Base-by-base conservation (phyloP, 2,888 invertebrate genomes). In the Ommatoiulus sabulosus region DNA sequence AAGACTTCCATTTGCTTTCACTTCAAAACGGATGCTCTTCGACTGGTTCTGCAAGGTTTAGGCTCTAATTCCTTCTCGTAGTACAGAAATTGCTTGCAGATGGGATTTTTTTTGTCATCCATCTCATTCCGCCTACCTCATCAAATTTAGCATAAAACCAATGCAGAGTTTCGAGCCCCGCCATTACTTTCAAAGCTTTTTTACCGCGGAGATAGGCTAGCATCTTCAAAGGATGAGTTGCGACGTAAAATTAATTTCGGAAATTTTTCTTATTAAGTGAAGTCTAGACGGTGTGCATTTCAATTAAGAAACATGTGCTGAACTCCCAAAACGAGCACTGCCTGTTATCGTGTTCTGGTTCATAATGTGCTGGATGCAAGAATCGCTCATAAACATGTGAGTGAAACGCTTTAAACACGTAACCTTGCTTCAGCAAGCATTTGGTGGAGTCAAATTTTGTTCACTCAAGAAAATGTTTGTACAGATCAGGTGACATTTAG, bases 121-220 rank as follows among this genome's bases (percentile, higher is more conserved):
- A 63, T 63, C 6, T 20, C 63, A 5, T 57, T 48, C 52, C 52
- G 8, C 20, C 72, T 24, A 10, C 72, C 24, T 24, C 24, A 24
- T 72, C 72, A 72, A 72, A 72, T 72, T 72, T 24, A 72, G 24
- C 72, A 72, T 72, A 72, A 72, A 72, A 72, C 72, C 72, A 72
- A 72, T 72, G 3, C 72, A 24, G 24, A 24, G 72, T 24, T 10
- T 24, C 72, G 24, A 24, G 35, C 15, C 35, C 35, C 7, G 80
- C 35, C 80, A 80, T 80, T 3, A 12, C 80, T 80, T 43, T 35
- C 12, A 80, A 80, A 0, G 24, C 1, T n/a, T 24, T 35, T 15
- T 80, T 80, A 12, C 24, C 4, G 3, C 6, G 63, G 8, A 80
- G 35, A 0, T 0, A 35, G 35, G 35, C 35, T 1, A 35, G 35